Conservation (phyloP, 2,113 vertebrate genomes). For the Chamaetylas fuelleborni region DNA sequence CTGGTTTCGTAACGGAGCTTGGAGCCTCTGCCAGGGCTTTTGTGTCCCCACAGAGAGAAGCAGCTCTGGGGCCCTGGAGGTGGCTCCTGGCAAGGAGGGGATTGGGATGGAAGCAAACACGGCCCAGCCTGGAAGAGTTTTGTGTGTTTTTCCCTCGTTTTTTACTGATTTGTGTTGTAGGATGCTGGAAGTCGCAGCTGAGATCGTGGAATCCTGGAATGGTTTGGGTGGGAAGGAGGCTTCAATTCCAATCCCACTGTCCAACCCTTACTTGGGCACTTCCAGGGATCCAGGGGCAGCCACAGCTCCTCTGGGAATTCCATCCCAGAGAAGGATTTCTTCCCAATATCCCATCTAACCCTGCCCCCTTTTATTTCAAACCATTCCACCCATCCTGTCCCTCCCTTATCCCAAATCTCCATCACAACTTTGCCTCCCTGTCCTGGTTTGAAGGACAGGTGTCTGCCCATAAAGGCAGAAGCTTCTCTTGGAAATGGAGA, state of each 20-base stretch:
- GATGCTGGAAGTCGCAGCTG: background rate
- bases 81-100: background rate
- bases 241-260: too few relatives aligned
- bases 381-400: background rate
- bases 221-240: too few relatives aligned
- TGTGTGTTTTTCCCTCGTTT: rapidly evolving
- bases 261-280: background rate
- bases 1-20: background rate
- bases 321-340: background rate
- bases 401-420: background rate
- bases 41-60: background rate
- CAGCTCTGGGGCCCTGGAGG: background rate
- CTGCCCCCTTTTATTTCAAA: background rate
- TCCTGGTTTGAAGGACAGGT: too few relatives aligned
- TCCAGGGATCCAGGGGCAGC: background rate
- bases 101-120: rapidly evolving
- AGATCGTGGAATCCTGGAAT: background rate
- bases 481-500: too few relatives aligned
- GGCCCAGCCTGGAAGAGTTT: background rate
- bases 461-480: too few relatives aligned
- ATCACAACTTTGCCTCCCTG: background rate
- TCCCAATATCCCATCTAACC: background rate
- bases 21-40: background rate
- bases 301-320: background rate
- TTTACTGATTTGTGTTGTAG: rapidly evolving